Conservation (phyloP, 2,888 invertebrate genomes). For the Ophion costatus region DNA sequence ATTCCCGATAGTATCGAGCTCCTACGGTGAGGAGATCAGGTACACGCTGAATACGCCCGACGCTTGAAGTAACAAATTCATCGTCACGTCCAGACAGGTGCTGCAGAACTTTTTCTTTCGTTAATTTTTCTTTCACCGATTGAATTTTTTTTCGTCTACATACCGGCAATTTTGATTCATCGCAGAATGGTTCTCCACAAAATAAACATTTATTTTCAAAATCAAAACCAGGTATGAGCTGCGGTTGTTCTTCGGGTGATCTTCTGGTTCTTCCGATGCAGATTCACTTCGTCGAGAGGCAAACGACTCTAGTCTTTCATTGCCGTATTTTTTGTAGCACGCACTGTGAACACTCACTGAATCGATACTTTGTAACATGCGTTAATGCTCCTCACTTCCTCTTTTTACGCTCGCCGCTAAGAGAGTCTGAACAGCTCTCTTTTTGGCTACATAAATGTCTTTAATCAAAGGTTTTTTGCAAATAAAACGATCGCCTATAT, state of each 20-base stretch:
- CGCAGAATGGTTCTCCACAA: too few relatives aligned
- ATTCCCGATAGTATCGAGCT: not conserved
- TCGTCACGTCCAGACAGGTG: too few relatives aligned
- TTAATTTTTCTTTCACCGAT: too few relatives aligned
- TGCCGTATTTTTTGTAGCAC: constrained; percentile 16
- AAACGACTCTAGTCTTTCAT: not conserved
- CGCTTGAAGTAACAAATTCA: not conserved
- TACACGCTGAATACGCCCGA: not conserved
- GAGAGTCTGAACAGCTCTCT: constrained; percentile 26
- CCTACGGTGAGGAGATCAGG: constrained; percentile 10
- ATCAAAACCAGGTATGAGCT: not conserved
- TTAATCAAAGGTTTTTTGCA: not conserved
- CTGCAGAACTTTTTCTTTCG: too few relatives aligned
- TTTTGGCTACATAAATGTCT: constrained; percentile 17
- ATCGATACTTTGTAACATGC: constrained; percentile 2
- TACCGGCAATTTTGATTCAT: too few relatives aligned
- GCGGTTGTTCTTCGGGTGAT: constrained; percentile 25
- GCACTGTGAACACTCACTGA: constrained; percentile 21
- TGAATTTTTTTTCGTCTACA: too few relatives aligned
- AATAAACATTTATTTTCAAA: too few relatives aligned
- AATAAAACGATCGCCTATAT: constrained; percentile 16
- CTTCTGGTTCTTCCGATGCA: constrained; percentile 15
- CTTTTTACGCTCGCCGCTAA: constrained; percentile 19
- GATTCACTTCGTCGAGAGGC: constrained; percentile 14
- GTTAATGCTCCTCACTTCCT: constrained; percentile 19